Base-by-base conservation (phyloP, 2,113 vertebrate species). In the Crotophaga sulcirostris region DNA sequence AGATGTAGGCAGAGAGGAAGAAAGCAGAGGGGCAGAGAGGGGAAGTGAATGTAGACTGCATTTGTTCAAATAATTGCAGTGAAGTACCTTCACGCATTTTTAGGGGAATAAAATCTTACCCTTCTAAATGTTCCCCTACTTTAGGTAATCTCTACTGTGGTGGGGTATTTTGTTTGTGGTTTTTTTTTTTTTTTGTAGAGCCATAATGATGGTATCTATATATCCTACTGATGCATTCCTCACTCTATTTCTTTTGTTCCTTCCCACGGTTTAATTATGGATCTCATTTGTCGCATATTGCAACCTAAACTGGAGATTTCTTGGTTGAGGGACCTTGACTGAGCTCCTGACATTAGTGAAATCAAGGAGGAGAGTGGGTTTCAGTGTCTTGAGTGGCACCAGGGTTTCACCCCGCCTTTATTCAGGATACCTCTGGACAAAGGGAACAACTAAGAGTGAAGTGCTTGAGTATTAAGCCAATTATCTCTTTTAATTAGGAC, bases 401-500 rank as follows among this genome's bases (percentile, higher is more conserved):
- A 45, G 85, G 66, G 56, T 84, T 93, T 96, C 75, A 93, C 91
- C 70, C 59, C 70, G 78, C 40, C 52, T 95, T 95, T 90, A 68
- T 88, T 81, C 44, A 44, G 49, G 69, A 87, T 76, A 54, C 49
- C 49, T 89, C 73, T 93, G 67, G 56, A 93, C 88, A 97, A 95
- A 95, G 49, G 55, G 54, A 91, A 49, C 52, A 45, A 92, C 16
- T 21, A 79, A 44, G 76, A 96, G 83, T 64, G 73, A 84, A 94
- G 75, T 86, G 42, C 80, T 94, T 90, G 85, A 90, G 64, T 92
- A 94, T 94, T 95, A 96, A 96, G 90, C 94, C 93, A 96, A 92
- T 96, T 95, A 91, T 93, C 59, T 94, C 85, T 84, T 92, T 69
- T 92, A 94, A 96, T 96, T 93, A 88, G 76, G 85, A 62, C 36